Percentiles rank a stretch among this genome's conserved stretches.
Evolutionary conservation across 2,888 invertebrate genomes (phyloP).

Genomic region (Blastobasis lacticolella): DNA sequence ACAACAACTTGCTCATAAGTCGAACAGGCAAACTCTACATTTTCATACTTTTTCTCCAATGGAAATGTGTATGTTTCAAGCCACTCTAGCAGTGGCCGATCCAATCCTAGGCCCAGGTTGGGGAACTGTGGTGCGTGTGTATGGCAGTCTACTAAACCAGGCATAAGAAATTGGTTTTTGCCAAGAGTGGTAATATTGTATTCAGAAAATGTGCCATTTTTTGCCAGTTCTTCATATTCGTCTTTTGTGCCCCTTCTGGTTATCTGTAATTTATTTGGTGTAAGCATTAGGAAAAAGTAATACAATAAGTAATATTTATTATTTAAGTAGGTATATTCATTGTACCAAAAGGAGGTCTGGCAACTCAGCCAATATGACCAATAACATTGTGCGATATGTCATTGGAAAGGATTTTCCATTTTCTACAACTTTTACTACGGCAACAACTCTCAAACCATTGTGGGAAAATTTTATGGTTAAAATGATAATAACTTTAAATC

Average conservation of each 20-base stretch:
- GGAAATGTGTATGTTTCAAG: constrained; percentile 89
- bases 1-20: constrained; percentile 89
- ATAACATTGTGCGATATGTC: no score
- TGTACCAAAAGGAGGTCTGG: no score
- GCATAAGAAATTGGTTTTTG: constrained; percentile 82
- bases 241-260: constrained; percentile 30
- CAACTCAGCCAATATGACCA: no score
- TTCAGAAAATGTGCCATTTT: constrained; percentile 23
- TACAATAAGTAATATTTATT: no score
- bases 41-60: constrained; percentile 81
- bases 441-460: no score
- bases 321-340: no score
- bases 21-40: constrained; percentile 78
- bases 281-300: no score
- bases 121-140: constrained; percentile 93
- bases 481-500: no score
- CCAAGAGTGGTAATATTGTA: constrained; percentile 29
- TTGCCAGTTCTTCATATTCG: constrained; percentile 28
- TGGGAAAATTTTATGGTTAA: no score
- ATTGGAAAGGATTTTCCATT: no score
- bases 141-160: constrained; percentile 92
- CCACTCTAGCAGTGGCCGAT: constrained; percentile 88
- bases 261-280: constrained; percentile 32
- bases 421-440: no score
- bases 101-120: constrained; percentile 88